Percentiles rank a stretch among this genome's conserved stretches.
phyloP scores from a whole-genome alignment of 1,140 invertebrate species.

The Ylistrum balloti region DNA sequence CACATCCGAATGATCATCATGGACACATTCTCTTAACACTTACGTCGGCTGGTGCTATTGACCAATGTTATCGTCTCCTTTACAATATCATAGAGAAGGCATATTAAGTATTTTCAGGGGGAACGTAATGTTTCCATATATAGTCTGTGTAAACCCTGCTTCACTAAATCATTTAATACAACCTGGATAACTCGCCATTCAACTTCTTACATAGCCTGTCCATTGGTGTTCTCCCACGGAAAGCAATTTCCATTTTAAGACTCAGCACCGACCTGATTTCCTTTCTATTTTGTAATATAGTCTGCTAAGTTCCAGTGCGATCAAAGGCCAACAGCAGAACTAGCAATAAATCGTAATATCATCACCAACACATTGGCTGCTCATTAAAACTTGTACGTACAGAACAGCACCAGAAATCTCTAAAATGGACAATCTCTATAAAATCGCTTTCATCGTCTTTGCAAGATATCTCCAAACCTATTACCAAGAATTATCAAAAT shows the following conservation, averaged over 20 bases:
- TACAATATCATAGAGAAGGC: background rate
- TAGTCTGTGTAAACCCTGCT: background rate
- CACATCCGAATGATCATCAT: no score
- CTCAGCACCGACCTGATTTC: background rate
- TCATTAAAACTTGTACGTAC: background rate
- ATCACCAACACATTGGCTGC: background rate
- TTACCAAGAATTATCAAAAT: conserved; percentile 1
- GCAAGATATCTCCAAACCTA: background rate
- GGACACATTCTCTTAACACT: background rate
- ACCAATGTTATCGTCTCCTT: background rate
- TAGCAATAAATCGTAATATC: conserved; percentile 6
- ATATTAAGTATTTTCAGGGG: background rate
- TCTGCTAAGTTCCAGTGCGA: background rate
- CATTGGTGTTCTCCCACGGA: background rate
- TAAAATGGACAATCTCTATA: background rate
- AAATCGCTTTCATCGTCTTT: background rate
- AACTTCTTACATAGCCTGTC: background rate
- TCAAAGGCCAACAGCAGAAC: background rate
- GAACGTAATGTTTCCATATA: background rate
- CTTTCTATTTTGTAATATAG: background rate
- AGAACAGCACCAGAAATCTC: background rate
- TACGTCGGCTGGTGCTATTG: background rate
- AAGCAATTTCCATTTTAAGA: background rate
- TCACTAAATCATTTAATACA: background rate
- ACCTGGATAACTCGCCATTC: background rate